Evolutionary conservation across 2,888 invertebrate genomes (phyloP), one percentile per base, ranked within the genome.

Genomic region (Masnerella sp.): DNA sequence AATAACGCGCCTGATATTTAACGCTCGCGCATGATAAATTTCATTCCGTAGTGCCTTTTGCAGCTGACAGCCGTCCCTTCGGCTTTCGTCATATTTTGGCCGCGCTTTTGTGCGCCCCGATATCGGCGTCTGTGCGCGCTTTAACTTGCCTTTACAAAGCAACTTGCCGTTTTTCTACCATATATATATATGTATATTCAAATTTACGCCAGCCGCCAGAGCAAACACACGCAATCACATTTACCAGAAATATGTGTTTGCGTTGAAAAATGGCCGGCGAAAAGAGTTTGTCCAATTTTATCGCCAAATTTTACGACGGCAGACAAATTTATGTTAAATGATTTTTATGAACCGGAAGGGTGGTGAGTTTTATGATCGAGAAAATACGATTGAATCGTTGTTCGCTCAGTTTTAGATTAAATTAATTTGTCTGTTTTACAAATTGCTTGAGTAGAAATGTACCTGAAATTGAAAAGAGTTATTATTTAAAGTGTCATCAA

Each of bases 61-160:
- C 75, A 73, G 51, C 74, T 76, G 78, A 79, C 80, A 78, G 74
- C 59, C 68, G 74, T 75, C 70, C 61, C 68, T 54, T 47, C 40
- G 36, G 56, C 69, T 61, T 74, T 58, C 65, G 62, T 54, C 72
- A 51, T 69, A 61, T 74, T 69, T 77, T 61, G 51, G 56, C 52
- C 56, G 30, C 17, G 45, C 38, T 32, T 52, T 64, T 59, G 28
- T 38, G 11, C 25, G 34, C 15, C n/a, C 58, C 49, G 51, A 64
- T 42, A 62, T 70, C 62, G 49, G 12, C 14, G 17, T 15, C 15
- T 14, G 36, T 42, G 11, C 25, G 20, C 32, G 54, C n/a, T 36
- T 49, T 58, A 36, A 45, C 54, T 54, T 15, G 11, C 42, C 51
- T 62, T 56, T 42, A 34, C 52, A 61, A 64, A 67, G 42, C 45